A percentile compares a stretch with the other conserved stretches of the same genome.
Conservation (phyloP, 2,888 invertebrate species). For the Mactromeris polynyma region DNA sequence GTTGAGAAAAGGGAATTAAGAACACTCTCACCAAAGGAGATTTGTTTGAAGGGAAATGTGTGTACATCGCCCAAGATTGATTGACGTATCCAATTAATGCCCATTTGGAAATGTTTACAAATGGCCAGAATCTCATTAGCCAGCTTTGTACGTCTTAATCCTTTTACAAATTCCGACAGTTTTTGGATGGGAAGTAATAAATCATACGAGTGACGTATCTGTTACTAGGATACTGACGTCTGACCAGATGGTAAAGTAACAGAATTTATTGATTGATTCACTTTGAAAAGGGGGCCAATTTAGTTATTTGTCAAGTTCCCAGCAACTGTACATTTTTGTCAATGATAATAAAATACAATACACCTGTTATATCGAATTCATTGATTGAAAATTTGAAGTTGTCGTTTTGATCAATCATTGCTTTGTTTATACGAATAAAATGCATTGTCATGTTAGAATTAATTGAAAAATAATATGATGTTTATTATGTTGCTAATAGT, state of each 20-base stretch:
- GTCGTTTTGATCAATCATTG: neutral
- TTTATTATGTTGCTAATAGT: neutral
- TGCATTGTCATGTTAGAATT: neutral
- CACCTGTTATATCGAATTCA: neutral
- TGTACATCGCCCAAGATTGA: conserved; percentile 16
- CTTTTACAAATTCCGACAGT: conserved; percentile 4
- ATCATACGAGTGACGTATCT: conserved; percentile 17
- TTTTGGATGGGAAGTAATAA: conserved; percentile 16
- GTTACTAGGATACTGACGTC: conserved; percentile 5
- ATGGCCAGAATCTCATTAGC: conserved; percentile 40
- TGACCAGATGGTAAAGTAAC: conserved; percentile 20
- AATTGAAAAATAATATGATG: neutral
- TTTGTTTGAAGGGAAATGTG: neutral
- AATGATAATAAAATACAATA: neutral
- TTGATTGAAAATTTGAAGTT: neutral
- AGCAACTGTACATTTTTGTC: neutral
- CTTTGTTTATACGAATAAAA: neutral
- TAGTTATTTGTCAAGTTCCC: neutral
- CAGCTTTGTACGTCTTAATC: conserved; percentile 23
- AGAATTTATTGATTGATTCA: neutral
- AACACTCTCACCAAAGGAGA: neutral
- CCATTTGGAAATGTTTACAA: conserved; percentile 38
- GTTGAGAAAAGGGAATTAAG: neutral
- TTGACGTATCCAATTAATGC: conserved; percentile 36
- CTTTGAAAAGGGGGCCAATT: neutral